Evolutionary conservation across 2,113 vertebrate genomes (phyloP).

Genomic region (Crocuta crocuta): DNA sequence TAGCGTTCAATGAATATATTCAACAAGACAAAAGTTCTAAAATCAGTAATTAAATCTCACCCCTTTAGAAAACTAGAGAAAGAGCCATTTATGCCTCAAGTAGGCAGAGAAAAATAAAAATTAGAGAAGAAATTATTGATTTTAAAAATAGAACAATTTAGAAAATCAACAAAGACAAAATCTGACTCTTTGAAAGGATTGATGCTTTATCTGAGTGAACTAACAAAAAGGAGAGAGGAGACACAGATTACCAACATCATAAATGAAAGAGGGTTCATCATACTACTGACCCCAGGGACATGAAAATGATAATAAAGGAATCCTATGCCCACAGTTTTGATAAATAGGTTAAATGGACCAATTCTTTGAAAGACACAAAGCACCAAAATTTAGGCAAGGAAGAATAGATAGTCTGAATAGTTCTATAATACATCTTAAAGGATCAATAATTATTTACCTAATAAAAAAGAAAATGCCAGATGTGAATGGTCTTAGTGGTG

Average conservation of each 20-base stretch:
- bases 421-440: not conserved
- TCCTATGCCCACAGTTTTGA: not conserved
- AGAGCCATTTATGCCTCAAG: not conserved
- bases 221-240: not conserved
- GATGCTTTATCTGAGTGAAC: not conserved
- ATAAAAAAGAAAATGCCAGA: not conserved
- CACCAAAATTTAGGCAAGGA: not conserved
- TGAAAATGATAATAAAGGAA: not conserved
- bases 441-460: not conserved
- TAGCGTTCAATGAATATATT: not conserved
- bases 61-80: not conserved
- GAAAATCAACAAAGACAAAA: not conserved
- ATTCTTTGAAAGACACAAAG: not conserved
- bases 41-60: not conserved
- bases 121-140: not conserved
- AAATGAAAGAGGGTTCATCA: not conserved
- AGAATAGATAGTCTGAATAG: not conserved
- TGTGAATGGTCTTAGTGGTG: not conserved
- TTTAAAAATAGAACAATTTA: not conserved
- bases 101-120: not conserved
- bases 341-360: not conserved
- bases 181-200: not conserved
- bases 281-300: not conserved
- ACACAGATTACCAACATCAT: not conserved
- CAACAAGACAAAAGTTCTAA: not conserved